These are phyloP conservation scores for Coremacera marginata DNA, from an alignment of 2,888 invertebrate genomes.

Conservation along the genomic window DNA sequence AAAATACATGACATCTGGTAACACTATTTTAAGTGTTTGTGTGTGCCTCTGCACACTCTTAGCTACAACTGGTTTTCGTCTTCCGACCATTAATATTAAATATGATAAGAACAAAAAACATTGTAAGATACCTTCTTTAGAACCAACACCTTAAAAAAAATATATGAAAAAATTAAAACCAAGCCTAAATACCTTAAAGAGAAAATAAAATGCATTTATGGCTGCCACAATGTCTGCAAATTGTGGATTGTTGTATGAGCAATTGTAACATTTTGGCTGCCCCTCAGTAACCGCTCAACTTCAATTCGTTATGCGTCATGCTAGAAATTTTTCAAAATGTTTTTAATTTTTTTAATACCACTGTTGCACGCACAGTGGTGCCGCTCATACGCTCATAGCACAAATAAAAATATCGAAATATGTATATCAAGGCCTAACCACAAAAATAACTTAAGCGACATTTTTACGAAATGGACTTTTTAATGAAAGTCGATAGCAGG, in stretches of 20 bases:
- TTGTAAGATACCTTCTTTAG: too few species aligned
- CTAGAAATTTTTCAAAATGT: conserved; percentile 37
- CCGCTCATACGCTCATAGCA: too few species aligned
- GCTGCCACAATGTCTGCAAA: conserved; percentile 35
- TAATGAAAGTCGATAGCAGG: too few species aligned
- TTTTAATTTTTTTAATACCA: conserved; percentile 42
- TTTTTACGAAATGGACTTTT: too few species aligned
- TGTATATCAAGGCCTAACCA: too few species aligned
- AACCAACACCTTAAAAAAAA: neutral
- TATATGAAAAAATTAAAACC: neutral
- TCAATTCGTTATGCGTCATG: conserved; percentile 24
- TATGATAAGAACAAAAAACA: neutral
- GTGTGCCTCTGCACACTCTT: neutral
- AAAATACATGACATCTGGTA: too few species aligned
- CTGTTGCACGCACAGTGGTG: too few species aligned
- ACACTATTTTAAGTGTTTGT: too few species aligned
- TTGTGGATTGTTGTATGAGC: conserved; percentile 38
- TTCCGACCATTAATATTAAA: conserved; percentile 34
- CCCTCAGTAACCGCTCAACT: conserved; percentile 13
- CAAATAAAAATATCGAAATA: too few species aligned
- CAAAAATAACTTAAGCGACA: too few species aligned
- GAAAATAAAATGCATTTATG: neutral
- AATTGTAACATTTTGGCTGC: conserved; percentile 43
- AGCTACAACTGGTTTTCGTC: conserved; percentile 6
- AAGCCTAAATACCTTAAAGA: neutral